Conservation (phyloP, 2,113 vertebrate genomes). For the Ochotona princeps region DNA sequence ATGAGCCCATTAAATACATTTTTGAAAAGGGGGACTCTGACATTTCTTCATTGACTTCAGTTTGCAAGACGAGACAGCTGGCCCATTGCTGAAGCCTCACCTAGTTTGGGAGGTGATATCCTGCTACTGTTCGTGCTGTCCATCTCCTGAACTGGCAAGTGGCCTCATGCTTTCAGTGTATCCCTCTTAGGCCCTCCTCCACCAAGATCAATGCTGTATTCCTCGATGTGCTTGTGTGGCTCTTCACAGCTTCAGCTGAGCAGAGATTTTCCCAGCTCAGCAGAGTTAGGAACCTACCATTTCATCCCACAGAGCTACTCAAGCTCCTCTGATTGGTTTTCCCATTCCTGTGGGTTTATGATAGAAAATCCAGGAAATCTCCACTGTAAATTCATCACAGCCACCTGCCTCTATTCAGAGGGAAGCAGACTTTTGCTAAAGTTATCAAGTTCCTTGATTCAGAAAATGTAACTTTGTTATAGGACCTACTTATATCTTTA, state of each 20-base stretch:
- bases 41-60: not conserved
- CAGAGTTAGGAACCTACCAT: not conserved
- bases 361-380: slow-evolving; percentile 24
- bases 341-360: not conserved
- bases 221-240: slow-evolving; percentile 18
- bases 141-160: not conserved
- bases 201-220: not conserved
- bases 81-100: not conserved
- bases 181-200: too few relatives aligned
- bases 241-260: slow-evolving; percentile 36
- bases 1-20: not conserved
- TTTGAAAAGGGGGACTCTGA: not conserved
- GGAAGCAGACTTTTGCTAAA: not conserved
- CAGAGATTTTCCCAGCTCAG: not conserved
- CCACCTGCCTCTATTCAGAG: not conserved
- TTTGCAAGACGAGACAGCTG: not conserved
- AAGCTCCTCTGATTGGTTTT: not conserved
- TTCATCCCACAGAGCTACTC: not conserved
- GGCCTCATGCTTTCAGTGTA: too few relatives aligned
- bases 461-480: slow-evolving; percentile 30
- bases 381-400: slow-evolving; percentile 34
- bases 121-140: not conserved
- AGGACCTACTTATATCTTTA: slow-evolving; percentile 26
- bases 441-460: slow-evolving; percentile 39
- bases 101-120: not conserved